Evolutionary conservation across 2,113 vertebrate species (phyloP).

Genomic region (Poeciliopsis prolifica): DNA sequence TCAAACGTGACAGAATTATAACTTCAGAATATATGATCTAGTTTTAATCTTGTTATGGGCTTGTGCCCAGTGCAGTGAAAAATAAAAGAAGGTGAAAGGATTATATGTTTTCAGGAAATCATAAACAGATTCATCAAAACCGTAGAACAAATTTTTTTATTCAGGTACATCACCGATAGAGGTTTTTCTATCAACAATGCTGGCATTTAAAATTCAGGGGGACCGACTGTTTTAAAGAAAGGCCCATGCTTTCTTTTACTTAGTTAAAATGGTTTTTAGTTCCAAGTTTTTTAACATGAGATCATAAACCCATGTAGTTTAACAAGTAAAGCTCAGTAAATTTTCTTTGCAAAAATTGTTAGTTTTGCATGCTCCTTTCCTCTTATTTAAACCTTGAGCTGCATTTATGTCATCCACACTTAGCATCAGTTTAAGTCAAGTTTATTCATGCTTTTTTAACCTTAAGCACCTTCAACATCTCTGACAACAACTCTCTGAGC

Average conservation of each 20-base stretch:
- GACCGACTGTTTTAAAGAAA: no score
- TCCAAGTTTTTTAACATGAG: no score
- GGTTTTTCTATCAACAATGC: no score
- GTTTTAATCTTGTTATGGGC: constrained; percentile 25
- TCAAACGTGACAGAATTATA: constrained; percentile 47
- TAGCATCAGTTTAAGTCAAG: no score
- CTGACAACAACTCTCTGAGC: no score
- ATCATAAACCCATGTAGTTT: background rate
- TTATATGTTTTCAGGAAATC: background rate
- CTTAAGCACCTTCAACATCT: no score
- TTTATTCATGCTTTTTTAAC: no score
- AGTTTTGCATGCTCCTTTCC: no score
- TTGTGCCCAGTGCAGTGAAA: background rate
- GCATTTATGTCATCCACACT: no score
- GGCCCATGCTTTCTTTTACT: no score
- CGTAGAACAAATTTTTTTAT: background rate
- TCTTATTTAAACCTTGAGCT: no score
- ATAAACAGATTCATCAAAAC: background rate
- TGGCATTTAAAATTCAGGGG: no score
- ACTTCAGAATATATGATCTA: constrained; percentile 53
- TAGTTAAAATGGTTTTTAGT: background rate
- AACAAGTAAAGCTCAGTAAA: background rate
- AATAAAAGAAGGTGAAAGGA: constrained; percentile 18
- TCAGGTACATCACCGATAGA: background rate
- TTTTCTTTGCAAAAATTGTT: background rate